Conservation (phyloP, 2,797 vertebrate species). For the Lepilemur septentrionalis region DNA sequence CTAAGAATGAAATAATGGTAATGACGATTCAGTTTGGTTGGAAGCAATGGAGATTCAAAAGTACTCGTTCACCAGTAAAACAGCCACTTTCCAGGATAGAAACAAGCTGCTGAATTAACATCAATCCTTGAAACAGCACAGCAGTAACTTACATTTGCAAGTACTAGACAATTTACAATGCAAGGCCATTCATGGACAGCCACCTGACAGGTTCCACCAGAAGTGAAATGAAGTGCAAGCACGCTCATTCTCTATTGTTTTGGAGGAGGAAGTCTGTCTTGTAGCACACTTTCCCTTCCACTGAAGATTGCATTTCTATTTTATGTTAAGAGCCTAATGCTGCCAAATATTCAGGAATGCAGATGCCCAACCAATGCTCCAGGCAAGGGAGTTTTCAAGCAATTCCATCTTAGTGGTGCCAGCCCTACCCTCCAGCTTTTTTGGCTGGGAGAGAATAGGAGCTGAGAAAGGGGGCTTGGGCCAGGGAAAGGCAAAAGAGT, state of each 20-base stretch:
- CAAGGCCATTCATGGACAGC: conserved; percentile 17
- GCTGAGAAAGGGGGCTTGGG: neutral
- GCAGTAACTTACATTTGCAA: neutral
- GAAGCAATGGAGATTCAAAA: neutral
- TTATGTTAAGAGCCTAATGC: conserved; percentile 62
- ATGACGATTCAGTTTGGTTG: neutral
- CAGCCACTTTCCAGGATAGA: neutral
- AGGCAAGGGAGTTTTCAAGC: conserved; percentile 50
- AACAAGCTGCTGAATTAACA: neutral
- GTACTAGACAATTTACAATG: conserved; percentile 55
- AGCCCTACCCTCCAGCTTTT: neutral
- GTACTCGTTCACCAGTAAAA: neutral
- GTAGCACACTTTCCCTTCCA: conserved; percentile 65
- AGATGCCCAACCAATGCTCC: neutral
- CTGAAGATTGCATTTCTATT: conserved; percentile 70
- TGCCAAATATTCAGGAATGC: conserved; percentile 77
- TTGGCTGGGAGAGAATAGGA: neutral
- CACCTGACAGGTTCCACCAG: conserved; percentile 54
- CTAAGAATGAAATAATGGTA: neutral
- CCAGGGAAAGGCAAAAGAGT: neutral
- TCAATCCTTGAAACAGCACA: neutral
- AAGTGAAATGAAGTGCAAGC: neutral
- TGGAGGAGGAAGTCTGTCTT: conserved; percentile 68
- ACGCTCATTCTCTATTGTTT: conserved; percentile 69
- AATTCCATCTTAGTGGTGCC: neutral